These are phyloP conservation scores for Prolemur simus DNA, from an alignment of 2,113 vertebrate species.

Conservation along the genomic window DNA sequence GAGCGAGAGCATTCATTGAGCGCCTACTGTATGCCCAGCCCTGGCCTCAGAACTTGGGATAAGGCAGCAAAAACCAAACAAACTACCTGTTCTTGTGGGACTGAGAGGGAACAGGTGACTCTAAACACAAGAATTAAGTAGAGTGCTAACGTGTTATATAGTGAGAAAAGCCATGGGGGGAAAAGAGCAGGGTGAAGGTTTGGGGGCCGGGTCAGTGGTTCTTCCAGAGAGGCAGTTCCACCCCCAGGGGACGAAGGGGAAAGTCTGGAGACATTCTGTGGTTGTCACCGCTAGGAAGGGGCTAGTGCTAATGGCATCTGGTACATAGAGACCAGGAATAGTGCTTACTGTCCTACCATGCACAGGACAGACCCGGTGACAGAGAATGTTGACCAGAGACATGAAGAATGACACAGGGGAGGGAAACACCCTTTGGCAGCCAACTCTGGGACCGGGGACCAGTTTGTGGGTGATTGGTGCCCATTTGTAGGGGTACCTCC, in stretches of 20 bases:
- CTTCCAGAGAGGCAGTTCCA: not conserved
- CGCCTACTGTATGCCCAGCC: not conserved
- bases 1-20: not conserved
- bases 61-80: not conserved
- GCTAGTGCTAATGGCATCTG: not conserved
- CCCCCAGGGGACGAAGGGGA: not conserved
- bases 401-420: not conserved
- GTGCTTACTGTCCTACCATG: not conserved
- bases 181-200: not conserved
- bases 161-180: not conserved
- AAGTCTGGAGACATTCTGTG: not conserved
- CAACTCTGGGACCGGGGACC: too few relatives aligned
- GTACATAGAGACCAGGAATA: not conserved
- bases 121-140: accelerated
- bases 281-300: not conserved
- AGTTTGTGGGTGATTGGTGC: not conserved
- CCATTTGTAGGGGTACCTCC: too few relatives aligned
- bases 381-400: not conserved
- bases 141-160: accelerated
- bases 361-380: not conserved
- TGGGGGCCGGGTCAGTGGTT: not conserved
- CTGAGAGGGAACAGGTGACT: not conserved
- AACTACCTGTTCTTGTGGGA: not conserved
- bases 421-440: too few relatives aligned
- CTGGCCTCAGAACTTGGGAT: not conserved